A percentile compares a stretch with the other conserved stretches of the same genome.
Evolutionary conservation across 2,888 invertebrate species (phyloP).

Genomic region (Deroplatys truncata): DNA sequence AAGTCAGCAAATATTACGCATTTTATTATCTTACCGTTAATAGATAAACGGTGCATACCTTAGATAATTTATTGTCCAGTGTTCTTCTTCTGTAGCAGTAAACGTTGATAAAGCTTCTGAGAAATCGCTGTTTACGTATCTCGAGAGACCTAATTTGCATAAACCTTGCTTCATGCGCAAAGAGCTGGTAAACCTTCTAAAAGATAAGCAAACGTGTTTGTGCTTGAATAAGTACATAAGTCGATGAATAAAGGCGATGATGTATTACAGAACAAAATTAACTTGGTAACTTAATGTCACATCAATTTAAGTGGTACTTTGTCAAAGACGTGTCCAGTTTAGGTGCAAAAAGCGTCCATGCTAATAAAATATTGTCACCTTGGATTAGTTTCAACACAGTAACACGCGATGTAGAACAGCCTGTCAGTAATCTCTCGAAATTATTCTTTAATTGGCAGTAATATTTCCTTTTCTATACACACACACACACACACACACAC

Average conservation of each 20-base stretch:
- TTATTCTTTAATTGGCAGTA: no score
- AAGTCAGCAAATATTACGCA: no score
- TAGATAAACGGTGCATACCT: no score
- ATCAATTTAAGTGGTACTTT: not conserved
- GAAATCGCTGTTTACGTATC: not conserved
- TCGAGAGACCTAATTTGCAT: not conserved
- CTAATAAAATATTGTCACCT: not conserved
- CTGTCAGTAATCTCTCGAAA: no score
- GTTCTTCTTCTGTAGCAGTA: no score
- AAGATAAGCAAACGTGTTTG: not conserved
- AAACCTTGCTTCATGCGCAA: not conserved
- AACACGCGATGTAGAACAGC: not conserved
- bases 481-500: no score
- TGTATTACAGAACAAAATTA: not conserved
- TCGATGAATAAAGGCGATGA: not conserved
- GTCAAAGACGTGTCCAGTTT: not conserved
- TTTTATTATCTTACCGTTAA: no score
- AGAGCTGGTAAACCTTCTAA: not conserved
- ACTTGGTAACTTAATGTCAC: not conserved
- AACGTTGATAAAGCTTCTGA: no score
- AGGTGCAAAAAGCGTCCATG: not conserved
- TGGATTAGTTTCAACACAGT: not conserved
- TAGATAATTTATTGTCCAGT: no score
- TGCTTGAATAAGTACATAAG: not conserved
- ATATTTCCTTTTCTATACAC: no score